These are phyloP conservation scores for Uropsilus gracilis DNA, from an alignment of 2,113 vertebrate genomes.

Conservation along the genomic window DNA sequence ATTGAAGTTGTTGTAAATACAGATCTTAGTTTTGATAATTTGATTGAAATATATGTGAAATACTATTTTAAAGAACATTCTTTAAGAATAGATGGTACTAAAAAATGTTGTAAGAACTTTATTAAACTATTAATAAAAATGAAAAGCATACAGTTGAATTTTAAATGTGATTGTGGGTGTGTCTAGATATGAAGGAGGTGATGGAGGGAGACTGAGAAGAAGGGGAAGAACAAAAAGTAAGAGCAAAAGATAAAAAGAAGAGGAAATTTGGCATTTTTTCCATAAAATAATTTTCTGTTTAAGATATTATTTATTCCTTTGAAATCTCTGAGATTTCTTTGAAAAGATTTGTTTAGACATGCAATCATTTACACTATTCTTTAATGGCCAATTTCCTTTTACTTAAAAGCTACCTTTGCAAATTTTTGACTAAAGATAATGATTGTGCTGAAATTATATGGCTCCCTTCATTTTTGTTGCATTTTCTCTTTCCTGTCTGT, in stretches of 20 bases:
- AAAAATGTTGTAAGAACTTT: background rate
- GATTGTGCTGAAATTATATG: background rate
- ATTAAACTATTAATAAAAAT: background rate
- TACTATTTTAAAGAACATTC: background rate
- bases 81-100: background rate
- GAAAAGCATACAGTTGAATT: background rate
- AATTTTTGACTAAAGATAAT: constrained; percentile 39
- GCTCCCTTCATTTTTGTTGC: background rate
- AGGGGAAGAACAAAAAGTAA: background rate
- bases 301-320: background rate
- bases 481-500: background rate
- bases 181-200: background rate
- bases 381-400: constrained; percentile 47
- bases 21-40: background rate
- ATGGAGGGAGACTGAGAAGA: no score
- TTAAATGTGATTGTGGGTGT: background rate
- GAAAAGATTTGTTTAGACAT: constrained; percentile 37
- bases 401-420: constrained; percentile 9
- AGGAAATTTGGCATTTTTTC: background rate
- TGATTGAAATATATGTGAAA: background rate
- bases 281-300: background rate
- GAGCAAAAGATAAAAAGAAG: background rate
- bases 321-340: background rate
- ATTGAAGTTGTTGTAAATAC: background rate
- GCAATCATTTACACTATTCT: background rate